These are phyloP conservation scores for Echeneis naucrates DNA, from an alignment of 2,797 vertebrate species.

Conservation along the genomic window DNA sequence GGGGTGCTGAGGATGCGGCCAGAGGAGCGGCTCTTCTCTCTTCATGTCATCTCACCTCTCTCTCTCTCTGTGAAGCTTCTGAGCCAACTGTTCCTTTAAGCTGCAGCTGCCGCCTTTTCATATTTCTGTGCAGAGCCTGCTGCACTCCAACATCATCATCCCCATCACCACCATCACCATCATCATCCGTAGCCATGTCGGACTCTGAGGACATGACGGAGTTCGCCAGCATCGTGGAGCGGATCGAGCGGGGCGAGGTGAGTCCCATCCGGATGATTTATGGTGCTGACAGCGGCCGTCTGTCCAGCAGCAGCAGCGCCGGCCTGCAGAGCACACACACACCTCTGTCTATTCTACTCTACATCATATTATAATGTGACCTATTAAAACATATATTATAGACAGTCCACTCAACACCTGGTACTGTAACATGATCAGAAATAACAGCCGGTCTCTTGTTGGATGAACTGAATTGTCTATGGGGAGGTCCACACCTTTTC, in stretches of 20 bases:
- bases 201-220: slow-evolving; percentile 84
- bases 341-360: slow-evolving; percentile 10
- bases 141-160: slow-evolving; percentile 23
- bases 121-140: background rate
- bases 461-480: background rate
- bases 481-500: slow-evolving; percentile 9
- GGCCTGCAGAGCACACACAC: slow-evolving; percentile 43
- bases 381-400: background rate
- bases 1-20: slow-evolving; percentile 52
- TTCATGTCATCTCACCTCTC: slow-evolving; percentile 46
- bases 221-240: slow-evolving; percentile 91
- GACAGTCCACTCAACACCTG: background rate
- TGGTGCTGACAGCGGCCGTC: slow-evolving; percentile 60
- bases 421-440: background rate
- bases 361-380: no score
- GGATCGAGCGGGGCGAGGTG: slow-evolving; percentile 91
- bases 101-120: slow-evolving; percentile 33
- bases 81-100: slow-evolving; percentile 38
- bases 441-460: background rate
- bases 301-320: slow-evolving; percentile 30
- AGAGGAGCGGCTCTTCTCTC: slow-evolving; percentile 48
- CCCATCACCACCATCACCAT: slow-evolving; percentile 7
- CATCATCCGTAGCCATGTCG: slow-evolving; percentile 82
- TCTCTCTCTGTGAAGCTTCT: slow-evolving; percentile 23
- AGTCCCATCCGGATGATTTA: slow-evolving; percentile 73